Conservation (phyloP, 2,797 vertebrate species). For the Enteromius paludinosus region DNA sequence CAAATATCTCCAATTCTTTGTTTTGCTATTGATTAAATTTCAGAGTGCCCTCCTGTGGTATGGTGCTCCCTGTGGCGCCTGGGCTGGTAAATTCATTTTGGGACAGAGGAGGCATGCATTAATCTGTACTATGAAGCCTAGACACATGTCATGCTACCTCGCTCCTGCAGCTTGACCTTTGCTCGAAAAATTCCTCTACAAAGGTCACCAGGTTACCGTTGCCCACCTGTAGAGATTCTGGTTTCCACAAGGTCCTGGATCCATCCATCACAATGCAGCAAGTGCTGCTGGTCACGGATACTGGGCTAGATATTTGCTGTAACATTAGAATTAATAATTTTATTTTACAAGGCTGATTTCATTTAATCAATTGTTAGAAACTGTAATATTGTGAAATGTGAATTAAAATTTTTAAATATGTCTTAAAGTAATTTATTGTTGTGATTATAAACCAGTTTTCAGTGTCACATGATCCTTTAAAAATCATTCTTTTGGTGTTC, state of each 20-base stretch:
- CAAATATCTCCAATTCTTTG: slow-evolving; percentile 62
- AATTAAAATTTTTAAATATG: not conserved
- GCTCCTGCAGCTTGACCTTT: slow-evolving; percentile 67
- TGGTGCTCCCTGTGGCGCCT: slow-evolving; percentile 55
- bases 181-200: slow-evolving; percentile 65
- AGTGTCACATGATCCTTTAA: not conserved
- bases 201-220: slow-evolving; percentile 57
- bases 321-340: not conserved
- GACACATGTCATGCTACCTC: slow-evolving; percentile 55
- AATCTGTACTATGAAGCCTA: slow-evolving; percentile 56
- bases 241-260: slow-evolving; percentile 40
- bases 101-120: slow-evolving; percentile 50
- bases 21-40: slow-evolving; percentile 68
- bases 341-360: not conserved
- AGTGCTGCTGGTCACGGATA: slow-evolving; percentile 41
- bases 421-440: not conserved
- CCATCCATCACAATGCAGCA: slow-evolving; percentile 54
- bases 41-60: slow-evolving; percentile 59
- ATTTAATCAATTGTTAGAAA: not conserved
- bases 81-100: slow-evolving; percentile 64
- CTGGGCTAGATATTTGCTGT: not conserved
- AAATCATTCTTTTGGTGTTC: not conserved
- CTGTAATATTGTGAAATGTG: not conserved
- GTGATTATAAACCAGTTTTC: not conserved
- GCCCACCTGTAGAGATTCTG: slow-evolving; percentile 63